These are phyloP conservation scores for Resseliella maxima DNA, from an alignment of 2,888 invertebrate species.

Conservation along the genomic window DNA sequence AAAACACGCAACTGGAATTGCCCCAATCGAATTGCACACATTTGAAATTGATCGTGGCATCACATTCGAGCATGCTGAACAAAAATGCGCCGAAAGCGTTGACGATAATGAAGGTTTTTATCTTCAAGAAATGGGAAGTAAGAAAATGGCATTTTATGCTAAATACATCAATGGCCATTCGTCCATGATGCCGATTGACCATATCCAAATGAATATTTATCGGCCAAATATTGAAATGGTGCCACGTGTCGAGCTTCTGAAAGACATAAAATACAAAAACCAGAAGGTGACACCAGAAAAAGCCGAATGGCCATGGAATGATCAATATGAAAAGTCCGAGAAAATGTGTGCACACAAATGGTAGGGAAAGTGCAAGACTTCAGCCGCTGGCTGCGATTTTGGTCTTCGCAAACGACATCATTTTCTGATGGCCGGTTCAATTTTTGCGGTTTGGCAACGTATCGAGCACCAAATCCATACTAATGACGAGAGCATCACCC, in stretches of 20 bases:
- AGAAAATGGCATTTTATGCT: neutral
- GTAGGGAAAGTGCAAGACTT: neutral
- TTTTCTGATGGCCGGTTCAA: neutral
- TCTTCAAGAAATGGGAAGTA: neutral
- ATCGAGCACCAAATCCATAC: slow-evolving; percentile 8
- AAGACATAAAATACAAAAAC: neutral
- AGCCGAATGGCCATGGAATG: neutral
- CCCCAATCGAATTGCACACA: neutral
- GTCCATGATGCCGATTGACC: neutral
- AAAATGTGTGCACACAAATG: neutral
- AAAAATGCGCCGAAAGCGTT: neutral
- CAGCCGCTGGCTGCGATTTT: neutral
- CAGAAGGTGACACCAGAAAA: neutral
- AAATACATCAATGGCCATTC: neutral
- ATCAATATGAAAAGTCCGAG: neutral
- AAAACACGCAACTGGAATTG: slow-evolving; percentile 1
- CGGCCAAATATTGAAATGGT: neutral
- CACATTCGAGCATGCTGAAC: neutral
- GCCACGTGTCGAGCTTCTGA: neutral
- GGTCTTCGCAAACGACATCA: neutral
- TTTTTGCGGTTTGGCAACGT: slow-evolving; percentile 40
- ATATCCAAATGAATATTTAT: neutral
- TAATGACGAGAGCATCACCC: too few species aligned
- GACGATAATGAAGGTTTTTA: slow-evolving; percentile 12
- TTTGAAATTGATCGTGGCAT: slow-evolving; percentile 14